Evolutionary conservation across 2,888 invertebrate genomes (phyloP).

Genomic region (Seira ritae): DNA sequence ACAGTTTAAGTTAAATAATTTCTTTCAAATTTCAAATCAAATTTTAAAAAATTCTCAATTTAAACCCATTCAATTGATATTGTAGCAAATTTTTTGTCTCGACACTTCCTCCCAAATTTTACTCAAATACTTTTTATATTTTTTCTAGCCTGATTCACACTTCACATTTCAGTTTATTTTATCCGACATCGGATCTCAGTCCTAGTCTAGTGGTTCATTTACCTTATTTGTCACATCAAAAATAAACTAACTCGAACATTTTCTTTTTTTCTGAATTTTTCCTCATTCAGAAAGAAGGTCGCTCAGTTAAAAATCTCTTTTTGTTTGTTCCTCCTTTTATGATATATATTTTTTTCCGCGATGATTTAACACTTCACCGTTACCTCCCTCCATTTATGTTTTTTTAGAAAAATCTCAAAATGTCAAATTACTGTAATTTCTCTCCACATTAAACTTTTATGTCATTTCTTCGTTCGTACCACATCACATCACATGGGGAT

Average conservation of each 20-base stretch:
- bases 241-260: neutral
- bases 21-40: no score
- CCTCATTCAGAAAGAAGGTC: neutral
- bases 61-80: no score
- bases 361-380: constrained; percentile 16
- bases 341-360: neutral
- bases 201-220: neutral
- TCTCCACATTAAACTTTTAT: neutral
- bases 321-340: neutral
- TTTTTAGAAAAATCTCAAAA: neutral
- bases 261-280: neutral
- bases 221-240: constrained; percentile 1
- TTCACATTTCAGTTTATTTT: neutral
- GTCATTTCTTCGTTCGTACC: no score
- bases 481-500: neutral
- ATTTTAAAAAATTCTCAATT: no score
- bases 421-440: neutral
- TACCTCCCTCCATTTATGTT: neutral
- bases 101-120: no score
- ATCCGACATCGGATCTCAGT: no score
- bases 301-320: neutral
- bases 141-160: no score
- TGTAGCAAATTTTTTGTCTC: no score
- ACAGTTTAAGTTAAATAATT: no score
- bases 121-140: no score